These are phyloP conservation scores for Acrobasis consociella DNA, from an alignment of 2,888 invertebrate genomes.

Conservation along the genomic window DNA sequence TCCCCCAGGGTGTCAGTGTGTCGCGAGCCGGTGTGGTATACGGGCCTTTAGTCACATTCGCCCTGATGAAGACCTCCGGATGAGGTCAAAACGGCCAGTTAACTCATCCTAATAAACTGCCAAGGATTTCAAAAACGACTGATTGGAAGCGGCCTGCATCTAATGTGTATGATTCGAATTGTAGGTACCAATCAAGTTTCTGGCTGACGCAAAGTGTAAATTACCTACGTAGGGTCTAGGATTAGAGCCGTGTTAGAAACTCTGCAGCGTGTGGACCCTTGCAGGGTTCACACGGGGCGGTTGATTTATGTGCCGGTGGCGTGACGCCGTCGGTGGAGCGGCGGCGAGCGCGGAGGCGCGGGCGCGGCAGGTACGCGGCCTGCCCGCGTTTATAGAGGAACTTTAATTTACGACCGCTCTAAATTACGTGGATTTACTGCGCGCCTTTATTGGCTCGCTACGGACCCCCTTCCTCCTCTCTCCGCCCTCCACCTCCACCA, in stretches of 20 bases:
- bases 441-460: constrained; percentile 78
- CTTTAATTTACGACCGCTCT: constrained; percentile 80
- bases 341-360: constrained; percentile 52
- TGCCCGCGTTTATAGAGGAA: constrained; percentile 76
- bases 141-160: too few species aligned
- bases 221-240: neutral
- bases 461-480: constrained; percentile 58
- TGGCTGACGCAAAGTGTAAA: too few species aligned
- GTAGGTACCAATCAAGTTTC: neutral
- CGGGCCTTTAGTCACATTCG: too few species aligned
- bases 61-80: too few species aligned
- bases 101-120: too few species aligned
- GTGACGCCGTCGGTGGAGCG: constrained; percentile 44
- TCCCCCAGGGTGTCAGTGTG: too few species aligned
- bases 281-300: constrained; percentile 60
- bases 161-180: neutral
- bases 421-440: constrained; percentile 82
- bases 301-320: constrained; percentile 52
- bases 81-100: too few species aligned
- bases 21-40: too few species aligned
- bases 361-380: constrained; percentile 71
- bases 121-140: too few species aligned
- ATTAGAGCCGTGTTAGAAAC: constrained; percentile 34
- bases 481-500: constrained; percentile 52
- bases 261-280: constrained; percentile 44